Percentiles rank a stretch among this genome's conserved stretches.
Conservation (phyloP, 2,113 vertebrate species). For the Catagonus wagneri region DNA sequence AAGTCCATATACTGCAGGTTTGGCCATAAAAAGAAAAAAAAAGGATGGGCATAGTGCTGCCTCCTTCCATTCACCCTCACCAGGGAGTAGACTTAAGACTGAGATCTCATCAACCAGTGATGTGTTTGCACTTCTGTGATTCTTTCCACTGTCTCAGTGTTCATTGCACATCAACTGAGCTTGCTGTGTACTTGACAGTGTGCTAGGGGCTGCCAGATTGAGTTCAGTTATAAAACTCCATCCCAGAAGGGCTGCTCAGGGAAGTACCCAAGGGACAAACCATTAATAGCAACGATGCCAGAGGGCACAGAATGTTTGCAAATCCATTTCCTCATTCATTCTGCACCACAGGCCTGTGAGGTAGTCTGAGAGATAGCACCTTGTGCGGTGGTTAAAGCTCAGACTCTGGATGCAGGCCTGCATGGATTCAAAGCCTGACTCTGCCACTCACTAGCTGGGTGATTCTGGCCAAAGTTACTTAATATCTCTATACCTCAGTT, state of each 20-base stretch:
- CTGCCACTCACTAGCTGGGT: not conserved
- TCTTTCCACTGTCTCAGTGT: not conserved
- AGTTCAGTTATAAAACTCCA: not conserved
- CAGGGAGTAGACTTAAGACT: not conserved
- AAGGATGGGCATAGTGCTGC: too few relatives aligned
- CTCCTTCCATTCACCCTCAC: not conserved
- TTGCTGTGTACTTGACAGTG: constrained; percentile 21
- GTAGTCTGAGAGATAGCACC: not conserved
- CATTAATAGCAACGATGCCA: not conserved
- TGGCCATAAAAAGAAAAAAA: too few relatives aligned
- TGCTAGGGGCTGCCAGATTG: not conserved
- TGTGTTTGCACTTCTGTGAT: constrained; percentile 45
- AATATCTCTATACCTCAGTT: not conserved
- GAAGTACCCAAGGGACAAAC: not conserved
- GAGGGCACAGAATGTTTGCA: not conserved
- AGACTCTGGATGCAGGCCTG: not conserved
- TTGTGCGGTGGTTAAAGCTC: not conserved
- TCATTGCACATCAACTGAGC: not conserved
- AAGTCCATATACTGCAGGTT: too few relatives aligned
- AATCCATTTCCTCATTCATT: not conserved
- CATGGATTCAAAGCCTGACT: not conserved
- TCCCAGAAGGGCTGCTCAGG: not conserved
- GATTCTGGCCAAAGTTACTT: not conserved
- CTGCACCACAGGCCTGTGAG: not conserved
- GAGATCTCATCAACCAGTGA: constrained; percentile 13